Evolutionary conservation across 2,113 vertebrate genomes (phyloP).

Genomic region (Psephotus haematonotus): DNA sequence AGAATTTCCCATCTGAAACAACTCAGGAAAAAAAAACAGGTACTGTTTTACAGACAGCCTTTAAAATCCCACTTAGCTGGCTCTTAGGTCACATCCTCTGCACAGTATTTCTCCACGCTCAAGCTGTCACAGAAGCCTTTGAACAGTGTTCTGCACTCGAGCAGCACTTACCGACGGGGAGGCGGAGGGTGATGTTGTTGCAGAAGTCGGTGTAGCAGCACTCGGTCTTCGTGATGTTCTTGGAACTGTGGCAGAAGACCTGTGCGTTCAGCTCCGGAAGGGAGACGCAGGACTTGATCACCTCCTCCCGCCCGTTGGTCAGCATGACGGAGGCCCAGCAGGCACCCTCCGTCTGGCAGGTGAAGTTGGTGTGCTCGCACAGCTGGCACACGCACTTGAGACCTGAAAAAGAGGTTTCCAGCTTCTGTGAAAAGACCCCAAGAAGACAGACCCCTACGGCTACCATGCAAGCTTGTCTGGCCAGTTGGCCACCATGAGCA

Average conservation of each 20-base stretch:
- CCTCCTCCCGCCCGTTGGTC: conserved; percentile 87
- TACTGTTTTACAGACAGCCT: background rate
- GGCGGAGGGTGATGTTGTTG: conserved; percentile 91
- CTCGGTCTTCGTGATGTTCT: conserved; percentile 89
- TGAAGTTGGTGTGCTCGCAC: conserved; percentile 88
- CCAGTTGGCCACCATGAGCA: fast-evolving
- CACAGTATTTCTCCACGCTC: fast-evolving
- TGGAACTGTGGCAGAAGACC: conserved; percentile 93
- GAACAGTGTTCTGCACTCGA: fast-evolving
- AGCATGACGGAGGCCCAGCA: conserved; percentile 97
- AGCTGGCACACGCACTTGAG: conserved; percentile 92
- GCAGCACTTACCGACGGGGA: conserved; percentile 79
- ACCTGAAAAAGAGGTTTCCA: conserved; percentile 70
- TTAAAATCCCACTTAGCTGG: fast-evolving
- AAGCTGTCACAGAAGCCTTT: fast-evolving
- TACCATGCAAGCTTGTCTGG: fast-evolving
- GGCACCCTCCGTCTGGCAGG: conserved; percentile 91
- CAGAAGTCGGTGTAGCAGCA: conserved; percentile 98
- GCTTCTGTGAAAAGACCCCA: fast-evolving
- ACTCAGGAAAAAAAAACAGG: fast-evolving
- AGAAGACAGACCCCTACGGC: fast-evolving
- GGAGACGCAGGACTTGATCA: conserved; percentile 89
- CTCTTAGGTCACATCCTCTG: fast-evolving
- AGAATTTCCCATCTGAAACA: background rate
- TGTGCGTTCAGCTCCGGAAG: conserved; percentile 88